These are phyloP conservation scores for Phalacrocorax aristotelis DNA, from an alignment of 2,113 vertebrate genomes.

Conservation along the genomic window DNA sequence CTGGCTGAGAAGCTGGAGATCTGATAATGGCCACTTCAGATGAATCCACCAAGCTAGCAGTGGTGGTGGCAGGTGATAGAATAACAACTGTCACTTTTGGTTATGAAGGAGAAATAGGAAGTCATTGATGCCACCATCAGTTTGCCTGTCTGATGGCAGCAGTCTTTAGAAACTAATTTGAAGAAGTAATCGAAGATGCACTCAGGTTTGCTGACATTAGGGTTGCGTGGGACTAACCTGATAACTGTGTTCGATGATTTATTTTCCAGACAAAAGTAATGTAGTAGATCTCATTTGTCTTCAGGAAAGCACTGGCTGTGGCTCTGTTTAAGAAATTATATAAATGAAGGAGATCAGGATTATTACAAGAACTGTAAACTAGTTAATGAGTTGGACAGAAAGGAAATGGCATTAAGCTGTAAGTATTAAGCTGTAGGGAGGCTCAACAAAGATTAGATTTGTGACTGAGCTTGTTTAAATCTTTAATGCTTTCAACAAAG, in stretches of 20 bases:
- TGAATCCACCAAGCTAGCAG: not conserved
- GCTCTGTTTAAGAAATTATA: not conserved
- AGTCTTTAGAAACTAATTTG: not conserved
- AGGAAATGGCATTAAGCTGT: constrained; percentile 27
- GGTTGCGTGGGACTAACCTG: not conserved
- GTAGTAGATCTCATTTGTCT: not conserved
- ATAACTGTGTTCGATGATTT: not conserved
- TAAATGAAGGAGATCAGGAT: constrained; percentile 20
- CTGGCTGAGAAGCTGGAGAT: not conserved
- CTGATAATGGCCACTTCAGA: not conserved
- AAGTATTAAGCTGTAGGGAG: constrained; percentile 35
- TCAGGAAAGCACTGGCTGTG: not conserved
- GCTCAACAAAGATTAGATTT: constrained; percentile 36
- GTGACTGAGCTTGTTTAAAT: constrained; percentile 20
- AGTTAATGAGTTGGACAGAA: constrained; percentile 35
- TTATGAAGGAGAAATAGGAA: not conserved
- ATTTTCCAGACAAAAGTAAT: not conserved
- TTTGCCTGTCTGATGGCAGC: not conserved
- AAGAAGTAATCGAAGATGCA: not conserved
- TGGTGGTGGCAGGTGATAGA: not conserved
- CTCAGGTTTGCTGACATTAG: not conserved
- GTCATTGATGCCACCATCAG: not conserved
- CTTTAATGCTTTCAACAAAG: constrained; percentile 7
- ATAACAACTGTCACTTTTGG: not conserved
- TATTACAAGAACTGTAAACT: constrained; percentile 11